Base-by-base conservation (phyloP, 2,888 invertebrate genomes). In the Esperia sulphurella region DNA sequence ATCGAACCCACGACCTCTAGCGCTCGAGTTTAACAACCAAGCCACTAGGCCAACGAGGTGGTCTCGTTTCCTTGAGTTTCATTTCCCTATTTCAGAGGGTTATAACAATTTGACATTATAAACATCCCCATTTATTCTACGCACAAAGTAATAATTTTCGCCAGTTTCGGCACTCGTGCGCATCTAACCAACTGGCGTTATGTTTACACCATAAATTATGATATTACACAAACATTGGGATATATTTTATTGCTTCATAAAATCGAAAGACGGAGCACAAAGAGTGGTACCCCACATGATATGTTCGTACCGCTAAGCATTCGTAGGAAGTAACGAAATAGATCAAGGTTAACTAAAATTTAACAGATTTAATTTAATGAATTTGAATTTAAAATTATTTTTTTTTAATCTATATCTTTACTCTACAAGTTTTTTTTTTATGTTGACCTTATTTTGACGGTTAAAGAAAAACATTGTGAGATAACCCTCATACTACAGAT, bases 121-220 rank as follows among this genome's bases (percentile, higher is more conserved):
- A 38, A 45, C 40, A 45, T 30, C 9, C 5, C 31, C 39, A 45
- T 40, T 33, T 40, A 31, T 45, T 45, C 31, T 7, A 6, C 14
- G n/a, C n/a, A 14, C 14, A 28, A 41, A 35, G 46, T 28, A 41
- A 37, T 46, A 41, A 37, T 46, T 46, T 48, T 49, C 44, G 46
- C 42, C 45, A 46, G 52, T 50, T 51, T 47, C 52, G 50, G 57
- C 57, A 62, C 64, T 65, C 58, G 51, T 45, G 52, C 59, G 62
- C 58, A 59, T 53, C 54, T 50, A 14, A 28, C n/a, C 51, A 53
- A 54, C 50, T 52, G 55, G 54, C 57, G 56, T 55, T 55, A 55
- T 84, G 77, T 85, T 88, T 85, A 84, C 66, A 58, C 71, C 50
- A 85, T 89, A 86, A 85, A 86, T 85, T 82, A 80, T 75, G 68